Evolutionary conservation across 2,888 invertebrate genomes (phyloP), one percentile per base, ranked within the genome.

Genomic region (Agriopis marginaria): DNA sequence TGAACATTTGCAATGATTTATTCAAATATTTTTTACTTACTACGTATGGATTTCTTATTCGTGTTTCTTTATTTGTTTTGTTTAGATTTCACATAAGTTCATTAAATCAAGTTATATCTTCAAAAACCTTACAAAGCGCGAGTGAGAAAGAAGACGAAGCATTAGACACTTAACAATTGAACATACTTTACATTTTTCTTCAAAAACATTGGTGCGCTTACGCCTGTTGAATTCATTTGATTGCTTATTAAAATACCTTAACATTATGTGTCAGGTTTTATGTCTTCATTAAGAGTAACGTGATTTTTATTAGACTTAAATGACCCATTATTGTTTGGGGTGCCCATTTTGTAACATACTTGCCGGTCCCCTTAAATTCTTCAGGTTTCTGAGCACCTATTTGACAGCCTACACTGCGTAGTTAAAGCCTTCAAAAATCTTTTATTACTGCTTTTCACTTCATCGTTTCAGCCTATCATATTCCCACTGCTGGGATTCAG

Each of bases 261-360:
- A 14, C 54, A 50, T 54, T 55, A 68, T 9, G 63, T 65, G 62
- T 62, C 42, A 51, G 55, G 17, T 61, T 72, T 67, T 56, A 69
- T 62, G 69, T 69, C 72, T 72, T 72, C 68, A 72, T 69, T 72
- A 66, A 72, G 45, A 40, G 40, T 45, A 54, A 60, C 64, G 60
- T 61, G 69, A 23, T 55, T 69, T 60, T 64, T 54, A 56, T 53
- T 54, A 32, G 51, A 11, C 58, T 42, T 58, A 40, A 61, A 58
- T 53, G 51, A 42, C 14, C 32, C 62, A 40, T 70, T 54, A 70
- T 47, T 54, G 53, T 64, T 66, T 50, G n/a, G 49, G 45, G 50
- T 40, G 50, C 58, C 50, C 32, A 58, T 14, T 62, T 66, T 62
- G 58, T 58, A 40, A 62, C 53, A 11, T 17, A 14, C 40, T 50